Evolutionary conservation across 2,888 invertebrate genomes (phyloP).

Genomic region (Himalopsyche kuldschensis): DNA sequence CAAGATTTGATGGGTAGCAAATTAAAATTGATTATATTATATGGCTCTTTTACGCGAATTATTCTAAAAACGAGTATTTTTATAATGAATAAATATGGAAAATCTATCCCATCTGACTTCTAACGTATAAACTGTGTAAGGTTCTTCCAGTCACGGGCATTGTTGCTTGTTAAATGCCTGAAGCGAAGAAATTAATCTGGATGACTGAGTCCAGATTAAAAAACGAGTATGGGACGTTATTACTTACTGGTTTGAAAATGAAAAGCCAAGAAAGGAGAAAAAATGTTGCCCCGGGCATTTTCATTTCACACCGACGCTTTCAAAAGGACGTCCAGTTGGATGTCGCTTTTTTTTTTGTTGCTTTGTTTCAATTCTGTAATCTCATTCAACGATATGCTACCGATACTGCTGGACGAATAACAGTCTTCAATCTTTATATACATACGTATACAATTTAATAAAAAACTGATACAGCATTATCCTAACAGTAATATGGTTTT

Average conservation of each 20-base stretch:
- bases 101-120: too few species aligned
- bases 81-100: too few species aligned
- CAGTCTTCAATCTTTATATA: too few species aligned
- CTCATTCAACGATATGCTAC: background rate
- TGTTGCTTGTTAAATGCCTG: conserved; percentile 9
- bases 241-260: conserved; percentile 16
- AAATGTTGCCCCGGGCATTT: conserved; percentile 10
- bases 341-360: background rate
- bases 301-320: conserved; percentile 14
- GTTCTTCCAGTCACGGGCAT: background rate
- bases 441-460: too few species aligned
- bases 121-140: background rate
- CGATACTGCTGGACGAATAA: background rate
- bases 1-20: too few species aligned
- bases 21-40: too few species aligned
- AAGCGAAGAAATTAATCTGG: conserved; percentile 31
- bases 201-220: conserved; percentile 18
- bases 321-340: background rate
- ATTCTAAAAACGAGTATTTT: too few species aligned
- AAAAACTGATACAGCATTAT: too few species aligned
- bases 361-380: background rate
- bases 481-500: too few species aligned
- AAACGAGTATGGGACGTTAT: conserved; percentile 17
- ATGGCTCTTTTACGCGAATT: too few species aligned
- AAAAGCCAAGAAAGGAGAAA: background rate